Evolutionary conservation across 92 coral and sea anemone genomes (phyloP).

Genomic region (Epizoanthus illoricatus): DNA sequence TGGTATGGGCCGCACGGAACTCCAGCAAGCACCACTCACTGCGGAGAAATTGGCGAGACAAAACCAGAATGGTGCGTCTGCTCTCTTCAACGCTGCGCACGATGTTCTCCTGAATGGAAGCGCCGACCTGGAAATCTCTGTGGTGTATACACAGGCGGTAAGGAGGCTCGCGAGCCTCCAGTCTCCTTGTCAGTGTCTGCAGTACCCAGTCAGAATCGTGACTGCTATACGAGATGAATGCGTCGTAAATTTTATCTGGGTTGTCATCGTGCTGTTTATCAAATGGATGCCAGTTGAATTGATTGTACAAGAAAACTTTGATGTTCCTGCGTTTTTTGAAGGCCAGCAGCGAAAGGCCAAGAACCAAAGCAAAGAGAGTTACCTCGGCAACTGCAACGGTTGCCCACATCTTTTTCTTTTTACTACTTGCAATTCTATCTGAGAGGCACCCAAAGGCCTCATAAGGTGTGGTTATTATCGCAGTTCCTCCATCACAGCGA

Average conservation of each 20-base stretch:
- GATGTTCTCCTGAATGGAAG: constrained; percentile 64
- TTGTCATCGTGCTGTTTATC: constrained; percentile 72
- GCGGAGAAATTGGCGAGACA: constrained; percentile 62
- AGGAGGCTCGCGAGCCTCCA: constrained; percentile 74
- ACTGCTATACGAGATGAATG: constrained; percentile 75
- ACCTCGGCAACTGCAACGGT: neutral
- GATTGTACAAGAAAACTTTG: constrained; percentile 67
- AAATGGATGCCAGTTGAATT: constrained; percentile 83
- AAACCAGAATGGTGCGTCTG: constrained; percentile 71
- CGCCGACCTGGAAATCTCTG: constrained; percentile 79
- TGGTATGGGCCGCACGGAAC: constrained; percentile 84
- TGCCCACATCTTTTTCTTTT: neutral
- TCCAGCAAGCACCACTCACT: constrained; percentile 90
- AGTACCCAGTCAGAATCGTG: constrained; percentile 63
- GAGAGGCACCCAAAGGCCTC: constrained; percentile 17
- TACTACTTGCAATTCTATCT: neutral
- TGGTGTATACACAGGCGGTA: constrained; percentile 72
- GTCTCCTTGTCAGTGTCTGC: constrained; percentile 47
- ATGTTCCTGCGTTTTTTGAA: constrained; percentile 62
- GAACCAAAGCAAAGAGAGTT: constrained; percentile 15
- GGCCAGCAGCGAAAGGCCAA: constrained; percentile 17
- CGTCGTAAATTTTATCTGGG: constrained; percentile 70
- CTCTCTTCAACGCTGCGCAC: constrained; percentile 70
- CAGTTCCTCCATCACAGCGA: constrained; percentile 52
- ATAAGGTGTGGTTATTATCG: neutral